Evolutionary conservation across 2,113 vertebrate species (phyloP).

Genomic region (Bubo blakistoni): DNA sequence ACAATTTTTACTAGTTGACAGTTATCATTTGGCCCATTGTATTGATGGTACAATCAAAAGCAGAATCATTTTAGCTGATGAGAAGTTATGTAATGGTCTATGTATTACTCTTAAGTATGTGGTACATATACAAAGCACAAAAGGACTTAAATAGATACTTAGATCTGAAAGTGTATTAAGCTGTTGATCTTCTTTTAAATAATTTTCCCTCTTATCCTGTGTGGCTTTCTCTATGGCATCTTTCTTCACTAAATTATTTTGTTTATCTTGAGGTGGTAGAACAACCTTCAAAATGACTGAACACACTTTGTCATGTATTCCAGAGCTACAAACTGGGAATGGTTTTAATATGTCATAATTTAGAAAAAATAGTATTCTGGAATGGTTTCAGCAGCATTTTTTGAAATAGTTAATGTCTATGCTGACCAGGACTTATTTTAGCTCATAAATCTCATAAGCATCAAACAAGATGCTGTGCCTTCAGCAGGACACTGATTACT

Average conservation of each 20-base stretch:
- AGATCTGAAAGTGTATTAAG: not conserved
- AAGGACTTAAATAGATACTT: not conserved
- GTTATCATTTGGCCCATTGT: not conserved
- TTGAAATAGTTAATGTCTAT: not conserved
- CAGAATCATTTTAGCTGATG: not conserved
- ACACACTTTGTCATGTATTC: not conserved
- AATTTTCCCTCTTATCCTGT: not conserved
- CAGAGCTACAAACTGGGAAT: not conserved
- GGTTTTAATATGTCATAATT: not conserved
- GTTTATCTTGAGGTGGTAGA: not conserved
- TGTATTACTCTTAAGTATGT: not conserved
- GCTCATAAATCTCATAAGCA: not conserved
- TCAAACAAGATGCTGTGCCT: conserved; percentile 1
- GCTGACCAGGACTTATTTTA: conserved; percentile 6
- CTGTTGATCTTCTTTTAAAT: not conserved
- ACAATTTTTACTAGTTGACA: not conserved
- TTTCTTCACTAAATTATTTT: not conserved
- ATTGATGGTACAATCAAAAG: not conserved
- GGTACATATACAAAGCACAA: not conserved
- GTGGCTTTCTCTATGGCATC: not conserved
- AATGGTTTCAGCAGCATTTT: not conserved
- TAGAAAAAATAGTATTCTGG: not conserved
- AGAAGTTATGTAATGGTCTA: not conserved
- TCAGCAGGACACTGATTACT: conserved; percentile 8
- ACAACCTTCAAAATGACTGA: not conserved